Conservation (phyloP, 2,797 vertebrate genomes). For the Pangasius krempfi region DNA sequence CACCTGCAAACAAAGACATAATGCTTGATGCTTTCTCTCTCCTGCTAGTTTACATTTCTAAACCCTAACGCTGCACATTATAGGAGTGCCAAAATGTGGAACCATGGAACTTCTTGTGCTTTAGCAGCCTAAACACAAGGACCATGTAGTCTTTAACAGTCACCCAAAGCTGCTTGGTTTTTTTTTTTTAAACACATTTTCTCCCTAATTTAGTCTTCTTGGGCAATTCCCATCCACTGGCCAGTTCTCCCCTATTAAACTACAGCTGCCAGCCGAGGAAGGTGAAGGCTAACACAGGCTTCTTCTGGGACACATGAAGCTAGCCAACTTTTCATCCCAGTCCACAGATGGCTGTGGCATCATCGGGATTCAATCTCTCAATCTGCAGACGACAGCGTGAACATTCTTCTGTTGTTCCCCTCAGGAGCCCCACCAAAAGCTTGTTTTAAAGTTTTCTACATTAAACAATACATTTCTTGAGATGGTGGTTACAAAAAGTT, state of each 20-base stretch:
- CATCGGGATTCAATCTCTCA: neutral
- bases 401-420: neutral
- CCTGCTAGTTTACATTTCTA: neutral
- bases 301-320: neutral
- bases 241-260: neutral
- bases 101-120: neutral
- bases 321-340: neutral
- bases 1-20: conserved; percentile 69
- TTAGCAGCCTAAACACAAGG: neutral
- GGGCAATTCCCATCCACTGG: neutral
- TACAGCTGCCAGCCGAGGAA: neutral
- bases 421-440: neutral
- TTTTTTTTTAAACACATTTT: neutral
- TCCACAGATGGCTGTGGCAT: neutral
- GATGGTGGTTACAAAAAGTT: neutral
- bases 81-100: neutral
- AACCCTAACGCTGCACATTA: neutral
- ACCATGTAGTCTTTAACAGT: neutral
- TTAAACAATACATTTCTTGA: neutral
- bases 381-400: neutral
- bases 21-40: neutral
- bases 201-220: neutral
- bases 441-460: neutral
- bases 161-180: too few relatives aligned
- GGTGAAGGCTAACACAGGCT: neutral